Conservation (phyloP, 1,140 invertebrate species). For the Zaprionus davidi region DNA sequence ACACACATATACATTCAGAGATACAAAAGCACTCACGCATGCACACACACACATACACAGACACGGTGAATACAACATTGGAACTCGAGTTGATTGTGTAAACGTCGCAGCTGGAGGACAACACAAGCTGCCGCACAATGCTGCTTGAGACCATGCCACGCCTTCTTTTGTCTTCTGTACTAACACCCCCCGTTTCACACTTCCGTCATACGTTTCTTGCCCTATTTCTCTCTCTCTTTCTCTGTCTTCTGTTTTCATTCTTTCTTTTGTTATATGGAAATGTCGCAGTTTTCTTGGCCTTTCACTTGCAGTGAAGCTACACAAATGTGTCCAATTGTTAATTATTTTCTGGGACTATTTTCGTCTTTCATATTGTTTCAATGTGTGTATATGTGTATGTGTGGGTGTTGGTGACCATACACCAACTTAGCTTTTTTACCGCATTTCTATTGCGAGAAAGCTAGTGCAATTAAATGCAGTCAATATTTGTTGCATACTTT, state of each 20-base stretch:
- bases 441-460: not conserved
- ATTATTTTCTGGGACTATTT: slow-evolving; percentile 13
- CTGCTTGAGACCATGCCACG: not conserved
- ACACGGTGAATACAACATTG: not conserved
- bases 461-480: not conserved
- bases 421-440: no score
- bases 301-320: slow-evolving; percentile 5
- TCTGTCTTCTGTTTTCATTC: no score
- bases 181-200: not conserved
- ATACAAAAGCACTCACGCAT: slow-evolving; percentile 4
- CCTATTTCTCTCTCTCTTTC: no score
- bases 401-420: not conserved
- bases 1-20: slow-evolving; percentile 38
- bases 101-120: slow-evolving; percentile 49
- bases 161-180: not conserved
- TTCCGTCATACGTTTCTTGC: not conserved
- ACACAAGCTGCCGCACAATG: slow-evolving; percentile 12
- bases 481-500: slow-evolving; percentile 50
- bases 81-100: slow-evolving; percentile 61
- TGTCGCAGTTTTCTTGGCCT: not conserved
- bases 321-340: slow-evolving; percentile 11
- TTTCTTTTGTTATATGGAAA: not conserved
- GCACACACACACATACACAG: slow-evolving; percentile 23
- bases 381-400: not conserved
- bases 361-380: slow-evolving; percentile 2